Conservation (phyloP, 2,113 vertebrate genomes). For the Phoenicopterus ruber region DNA sequence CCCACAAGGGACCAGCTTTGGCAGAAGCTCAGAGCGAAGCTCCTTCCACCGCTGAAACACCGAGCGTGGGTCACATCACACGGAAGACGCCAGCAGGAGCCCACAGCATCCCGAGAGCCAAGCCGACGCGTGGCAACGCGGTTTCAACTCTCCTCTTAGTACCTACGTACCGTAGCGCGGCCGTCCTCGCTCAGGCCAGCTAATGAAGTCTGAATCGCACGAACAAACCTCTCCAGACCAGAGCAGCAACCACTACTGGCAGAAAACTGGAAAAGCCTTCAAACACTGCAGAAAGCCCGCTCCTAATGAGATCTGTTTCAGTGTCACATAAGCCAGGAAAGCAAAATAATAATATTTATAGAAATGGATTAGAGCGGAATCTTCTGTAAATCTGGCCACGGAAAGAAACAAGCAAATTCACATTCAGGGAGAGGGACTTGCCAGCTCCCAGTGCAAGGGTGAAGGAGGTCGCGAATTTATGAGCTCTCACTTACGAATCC, state of each 20-base stretch:
- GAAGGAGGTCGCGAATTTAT: neutral
- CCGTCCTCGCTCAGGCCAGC: neutral
- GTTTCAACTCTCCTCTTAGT: neutral
- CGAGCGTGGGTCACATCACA: fast-evolving
- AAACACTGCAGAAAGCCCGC: too few species aligned
- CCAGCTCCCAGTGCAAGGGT: neutral
- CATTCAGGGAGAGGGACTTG: neutral
- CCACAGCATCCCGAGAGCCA: fast-evolving
- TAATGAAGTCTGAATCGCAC: neutral
- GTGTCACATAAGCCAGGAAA: neutral
- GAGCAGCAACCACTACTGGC: neutral
- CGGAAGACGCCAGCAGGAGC: neutral
- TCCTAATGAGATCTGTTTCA: neutral
- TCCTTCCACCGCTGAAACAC: neutral
- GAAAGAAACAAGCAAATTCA: neutral
- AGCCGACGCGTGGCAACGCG: neutral
- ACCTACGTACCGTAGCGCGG: fast-evolving
- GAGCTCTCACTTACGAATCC: neutral
- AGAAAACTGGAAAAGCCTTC: neutral
- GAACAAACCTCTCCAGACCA: fast-evolving
- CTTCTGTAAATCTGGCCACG: neutral
- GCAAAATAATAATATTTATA: neutral
- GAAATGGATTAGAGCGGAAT: neutral
- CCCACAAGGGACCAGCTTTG: fast-evolving
- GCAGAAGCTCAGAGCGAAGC: neutral